Evolutionary conservation across 2,797 vertebrate genomes (phyloP).

Genomic region (Acrocephalus scirpaceus): DNA sequence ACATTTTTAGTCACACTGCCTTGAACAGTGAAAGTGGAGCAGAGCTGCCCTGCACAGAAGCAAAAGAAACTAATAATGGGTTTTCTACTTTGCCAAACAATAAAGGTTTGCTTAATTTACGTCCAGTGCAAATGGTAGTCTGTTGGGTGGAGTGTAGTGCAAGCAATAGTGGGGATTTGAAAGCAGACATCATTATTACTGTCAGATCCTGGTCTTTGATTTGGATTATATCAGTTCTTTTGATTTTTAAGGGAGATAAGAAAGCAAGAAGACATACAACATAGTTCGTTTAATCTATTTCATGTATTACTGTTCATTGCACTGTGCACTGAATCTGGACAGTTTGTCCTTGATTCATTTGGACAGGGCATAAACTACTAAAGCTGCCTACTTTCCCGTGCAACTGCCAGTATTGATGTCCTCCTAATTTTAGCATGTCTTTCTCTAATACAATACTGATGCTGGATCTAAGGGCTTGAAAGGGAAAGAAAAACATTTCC

Average conservation of each 20-base stretch:
- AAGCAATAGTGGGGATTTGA: background rate
- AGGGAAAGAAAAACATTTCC: background rate
- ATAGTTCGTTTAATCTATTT: background rate
- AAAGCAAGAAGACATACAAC: background rate
- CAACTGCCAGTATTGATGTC: background rate
- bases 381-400: background rate
- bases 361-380: background rate
- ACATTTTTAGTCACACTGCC: conserved; percentile 1
- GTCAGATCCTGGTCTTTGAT: background rate
- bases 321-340: background rate
- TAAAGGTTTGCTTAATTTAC: background rate
- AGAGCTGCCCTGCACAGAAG: background rate
- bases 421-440: background rate
- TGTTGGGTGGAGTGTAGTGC: background rate
- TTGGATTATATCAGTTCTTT: background rate
- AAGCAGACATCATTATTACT: background rate
- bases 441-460: background rate
- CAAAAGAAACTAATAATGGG: background rate
- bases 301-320: background rate
- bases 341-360: background rate
- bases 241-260: background rate
- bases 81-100: conserved; percentile 12
- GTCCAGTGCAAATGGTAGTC: background rate
- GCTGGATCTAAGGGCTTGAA: background rate
- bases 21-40: background rate